Conservation (phyloP, 1,140 invertebrate genomes). For the Anthonomus grandis region DNA sequence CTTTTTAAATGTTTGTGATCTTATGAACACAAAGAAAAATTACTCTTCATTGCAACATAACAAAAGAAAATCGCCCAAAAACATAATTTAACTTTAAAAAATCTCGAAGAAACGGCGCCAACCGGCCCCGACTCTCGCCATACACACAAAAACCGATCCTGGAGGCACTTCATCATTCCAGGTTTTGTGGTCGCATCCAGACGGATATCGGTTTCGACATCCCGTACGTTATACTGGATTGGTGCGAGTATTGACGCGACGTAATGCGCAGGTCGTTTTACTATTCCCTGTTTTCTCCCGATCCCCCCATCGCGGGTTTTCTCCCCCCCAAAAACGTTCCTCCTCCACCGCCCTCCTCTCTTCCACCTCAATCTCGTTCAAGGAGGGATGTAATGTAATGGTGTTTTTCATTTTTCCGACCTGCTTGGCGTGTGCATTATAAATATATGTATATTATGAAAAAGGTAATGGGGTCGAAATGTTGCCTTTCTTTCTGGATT, state of each 20-base stretch:
- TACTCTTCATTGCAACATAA: too few species aligned
- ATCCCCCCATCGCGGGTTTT: slow-evolving; percentile 2
- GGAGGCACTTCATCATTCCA: slow-evolving; percentile 12
- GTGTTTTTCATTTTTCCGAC: slow-evolving; percentile 11
- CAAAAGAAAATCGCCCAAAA: too few species aligned
- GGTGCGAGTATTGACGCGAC: slow-evolving; percentile 26
- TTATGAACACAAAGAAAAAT: too few species aligned
- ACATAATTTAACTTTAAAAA: too few species aligned
- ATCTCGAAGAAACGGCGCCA: too few species aligned
- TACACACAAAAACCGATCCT: background rate
- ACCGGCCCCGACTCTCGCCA: background rate
- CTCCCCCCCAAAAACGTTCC: too few species aligned
- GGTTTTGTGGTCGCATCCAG: slow-evolving; percentile 17
- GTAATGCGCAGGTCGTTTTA: background rate
- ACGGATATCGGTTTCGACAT: slow-evolving; percentile 12
- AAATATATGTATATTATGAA: too few species aligned
- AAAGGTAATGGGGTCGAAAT: too few species aligned
- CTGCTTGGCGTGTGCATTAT: slow-evolving; percentile 10
- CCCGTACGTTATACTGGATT: too few species aligned
- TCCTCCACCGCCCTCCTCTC: background rate
- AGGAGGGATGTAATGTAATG: slow-evolving; percentile 9
- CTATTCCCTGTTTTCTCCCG: background rate
- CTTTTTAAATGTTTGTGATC: too few species aligned
- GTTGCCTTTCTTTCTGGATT: too few species aligned
- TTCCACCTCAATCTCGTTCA: background rate